Conservation (phyloP, 2,888 invertebrate species). For the Melanotus villosus region DNA sequence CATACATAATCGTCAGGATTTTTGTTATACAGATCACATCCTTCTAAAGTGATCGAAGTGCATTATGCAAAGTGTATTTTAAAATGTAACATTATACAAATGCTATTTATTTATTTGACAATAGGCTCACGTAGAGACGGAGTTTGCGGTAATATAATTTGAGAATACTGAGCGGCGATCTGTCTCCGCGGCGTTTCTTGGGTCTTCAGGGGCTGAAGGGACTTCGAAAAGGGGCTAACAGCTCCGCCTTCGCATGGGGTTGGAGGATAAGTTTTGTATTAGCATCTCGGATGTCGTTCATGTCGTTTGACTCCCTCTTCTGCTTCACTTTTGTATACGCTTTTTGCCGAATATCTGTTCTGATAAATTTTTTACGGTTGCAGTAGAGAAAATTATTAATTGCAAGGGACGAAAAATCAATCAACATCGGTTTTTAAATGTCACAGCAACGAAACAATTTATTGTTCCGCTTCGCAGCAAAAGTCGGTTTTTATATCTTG, state of each 20-base stretch:
- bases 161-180: conserved; percentile 68
- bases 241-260: conserved; percentile 48
- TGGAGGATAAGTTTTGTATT: conserved; percentile 59
- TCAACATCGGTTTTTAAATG: no score
- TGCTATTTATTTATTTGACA: conserved; percentile 70
- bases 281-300: conserved; percentile 60
- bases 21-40: conserved; percentile 64
- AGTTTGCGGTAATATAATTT: conserved; percentile 68
- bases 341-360: no score
- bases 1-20: no score
- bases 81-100: conserved; percentile 69
- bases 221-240: conserved; percentile 42
- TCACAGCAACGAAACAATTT: no score
- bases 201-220: conserved; percentile 46
- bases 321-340: conserved; percentile 2
- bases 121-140: conserved; percentile 68
- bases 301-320: conserved; percentile 40
- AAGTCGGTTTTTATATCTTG: background rate
- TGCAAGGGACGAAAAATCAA: no score
- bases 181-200: conserved; percentile 60
- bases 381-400: no score
- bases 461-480: no score
- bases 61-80: conserved; percentile 69
- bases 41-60: conserved; percentile 53
- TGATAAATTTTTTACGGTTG: conserved; percentile 9